A percentile compares a stretch with the other conserved stretches of the same genome.
phyloP scores from a whole-genome alignment of 2,113 vertebrate genomes.

The Phalacrocorax pelagicus region DNA sequence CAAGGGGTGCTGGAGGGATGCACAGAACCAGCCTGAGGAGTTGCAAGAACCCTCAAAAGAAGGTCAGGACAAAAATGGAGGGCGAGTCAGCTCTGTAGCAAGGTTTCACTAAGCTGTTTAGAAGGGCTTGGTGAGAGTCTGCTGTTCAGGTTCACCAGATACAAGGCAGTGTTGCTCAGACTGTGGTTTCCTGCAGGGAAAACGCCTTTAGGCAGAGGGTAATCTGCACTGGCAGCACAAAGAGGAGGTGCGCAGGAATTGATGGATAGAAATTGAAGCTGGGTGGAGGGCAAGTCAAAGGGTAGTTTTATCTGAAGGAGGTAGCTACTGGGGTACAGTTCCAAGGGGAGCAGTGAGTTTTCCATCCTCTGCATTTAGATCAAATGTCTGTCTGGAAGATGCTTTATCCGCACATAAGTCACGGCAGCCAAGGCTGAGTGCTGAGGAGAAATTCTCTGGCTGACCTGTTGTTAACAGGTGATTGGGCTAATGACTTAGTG shows the following conservation, averaged over 20 bases:
- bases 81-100: neutral
- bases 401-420: neutral
- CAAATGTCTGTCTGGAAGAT: slow-evolving; percentile 8
- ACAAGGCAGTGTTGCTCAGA: neutral
- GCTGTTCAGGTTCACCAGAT: neutral
- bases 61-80: neutral
- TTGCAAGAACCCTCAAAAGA: neutral
- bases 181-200: neutral
- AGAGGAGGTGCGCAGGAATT: neutral
- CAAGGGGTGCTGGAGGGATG: neutral
- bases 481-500: slow-evolving; percentile 4
- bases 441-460: slow-evolving; percentile 19
- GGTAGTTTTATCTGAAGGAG: neutral
- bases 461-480: slow-evolving; percentile 42
- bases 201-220: neutral
- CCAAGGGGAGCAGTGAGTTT: neutral
- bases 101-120: neutral
- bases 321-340: neutral
- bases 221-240: neutral
- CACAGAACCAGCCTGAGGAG: neutral
- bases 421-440: neutral
- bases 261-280: neutral
- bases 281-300: neutral
- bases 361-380: neutral
- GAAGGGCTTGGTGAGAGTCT: neutral